Evolutionary conservation across 2,113 vertebrate genomes (phyloP), one percentile per base, ranked within the genome.

Genomic region (Picathartes gymnocephalus): DNA sequence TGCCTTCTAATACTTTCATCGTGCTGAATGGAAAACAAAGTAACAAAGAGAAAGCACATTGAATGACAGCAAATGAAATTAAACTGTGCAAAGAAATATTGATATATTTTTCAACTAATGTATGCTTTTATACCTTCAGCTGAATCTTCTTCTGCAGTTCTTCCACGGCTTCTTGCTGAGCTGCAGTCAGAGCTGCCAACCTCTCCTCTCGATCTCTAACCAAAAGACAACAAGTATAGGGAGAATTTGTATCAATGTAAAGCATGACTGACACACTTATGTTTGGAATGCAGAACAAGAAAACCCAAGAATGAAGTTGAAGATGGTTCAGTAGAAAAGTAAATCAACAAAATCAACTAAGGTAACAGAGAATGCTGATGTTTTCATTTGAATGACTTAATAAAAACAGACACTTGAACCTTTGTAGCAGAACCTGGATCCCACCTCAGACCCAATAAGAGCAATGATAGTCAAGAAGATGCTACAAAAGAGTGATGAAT

Each of bases 101-200:
- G 28, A 64, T 5, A 1, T 20, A 10, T 61, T 90, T 96, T 91
- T 90, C 51, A 81, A 10, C 28, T 27, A 66, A 81, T 62, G 37
- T 15, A 60, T 31, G 20, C 14, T 25, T 40, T 71, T 35, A 64
- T 96, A 99, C 99, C 98, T 99, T 99, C 96, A 99, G 98, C 86
- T 99, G 99, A 81, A 99, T 99, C 97, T 99, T 99, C 91, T 99
- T 99, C 98, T 99, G 99, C 19, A 99, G 97, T 91, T 99, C 99
- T 92, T 99, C 99, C 99, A 99, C 98, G 66, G 99, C 99, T 92
- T 99, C 99, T 90, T 99, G 99, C 40, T 99, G 99, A 91, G 99
- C 99, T 73, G 99, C 99, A 14, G 99, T 99, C 47, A 99, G 99
- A 33, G 99, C 99, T 64, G 99, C 99, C 94, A 99, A 92, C 13